Base-by-base conservation (phyloP, 37 sponge, comb jelly and placozoan species). In the Theonella swinhoei region DNA sequence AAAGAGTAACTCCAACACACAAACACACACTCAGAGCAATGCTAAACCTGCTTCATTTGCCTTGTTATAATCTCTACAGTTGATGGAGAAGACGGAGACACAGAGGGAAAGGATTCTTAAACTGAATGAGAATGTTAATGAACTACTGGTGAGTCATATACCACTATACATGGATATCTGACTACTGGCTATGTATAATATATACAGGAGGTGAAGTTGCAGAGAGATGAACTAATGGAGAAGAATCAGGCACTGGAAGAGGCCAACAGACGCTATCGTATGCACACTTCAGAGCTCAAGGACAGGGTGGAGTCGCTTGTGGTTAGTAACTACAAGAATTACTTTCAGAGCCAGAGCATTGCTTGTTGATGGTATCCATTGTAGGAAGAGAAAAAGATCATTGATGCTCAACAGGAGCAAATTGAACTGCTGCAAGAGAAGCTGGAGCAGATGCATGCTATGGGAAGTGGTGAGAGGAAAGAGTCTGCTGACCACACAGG, bases 241-340 rank as follows among this genome's bases (percentile, higher is more conserved):
- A 74, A 89, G 79, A 83, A 83, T n/a, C 39, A 78, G 30, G 66
- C 64, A 60, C 64, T 89, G 41, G 32, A 34, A 28, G 80, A 75
- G 39, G 80, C 80, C 28, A 89, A 89, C 62, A 68, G 73, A 38
- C 68, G 73, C 35, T 89, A 89, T 39, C 30, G 60, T 3, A 19
- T 28, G 42, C 76, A 82, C 35, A 84, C 85, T 11, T 29, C 7
- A 35, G 84, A 89, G 61, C 79, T 89, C 31, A 83, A 79, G 61
- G 43, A 69, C 19, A 68, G 34, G 4, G 79, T 89, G 66, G 33
- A 65, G n/a, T 25, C 30, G 3, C 67, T 83, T 1, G 9, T 76
- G 71, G 89, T 88, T 28, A 65, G 88, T 80, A 36, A 3, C n/a
- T n/a, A 47, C 14, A 9, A 11, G 14, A n/a, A 68, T 11, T 1